These are phyloP conservation scores for Nematolebias whitei DNA, from an alignment of 2,113 vertebrate genomes.

Conservation along the genomic window DNA sequence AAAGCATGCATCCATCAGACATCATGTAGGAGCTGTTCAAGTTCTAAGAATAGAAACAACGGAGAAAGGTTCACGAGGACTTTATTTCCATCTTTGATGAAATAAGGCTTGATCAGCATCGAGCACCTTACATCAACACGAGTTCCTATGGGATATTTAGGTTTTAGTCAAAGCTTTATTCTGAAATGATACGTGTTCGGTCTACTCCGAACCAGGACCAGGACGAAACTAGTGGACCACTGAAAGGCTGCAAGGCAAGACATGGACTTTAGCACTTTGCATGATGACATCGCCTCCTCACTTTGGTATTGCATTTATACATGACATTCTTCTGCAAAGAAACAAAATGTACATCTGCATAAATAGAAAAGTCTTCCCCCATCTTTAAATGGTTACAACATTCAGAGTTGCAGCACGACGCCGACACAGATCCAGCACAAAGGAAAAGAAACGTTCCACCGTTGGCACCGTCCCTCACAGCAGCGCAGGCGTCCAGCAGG, in stretches of 20 bases:
- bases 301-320: constrained; percentile 98
- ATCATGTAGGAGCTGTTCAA: too few species aligned
- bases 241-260: too few species aligned
- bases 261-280: constrained; percentile 84
- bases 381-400: constrained; percentile 89
- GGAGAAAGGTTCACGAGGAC: constrained; percentile 43
- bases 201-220: too few species aligned
- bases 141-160: constrained; percentile 44
- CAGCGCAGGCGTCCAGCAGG: constrained; percentile 65
- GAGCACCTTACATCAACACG: constrained; percentile 43
- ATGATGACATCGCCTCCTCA: constrained; percentile 81
- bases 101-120: constrained; percentile 37
- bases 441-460: constrained; percentile 49
- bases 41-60: constrained; percentile 19
- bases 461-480: constrained; percentile 75
- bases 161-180: too few species aligned
- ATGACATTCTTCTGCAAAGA: constrained; percentile 93
- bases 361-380: constrained; percentile 96
- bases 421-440: constrained; percentile 83
- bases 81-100: constrained; percentile 68
- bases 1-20: too few species aligned
- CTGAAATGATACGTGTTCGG: too few species aligned
- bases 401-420: constrained; percentile 87
- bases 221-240: too few species aligned
- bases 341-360: constrained; percentile 98